phyloP scores from a whole-genome alignment of 2,888 invertebrate genomes.

The Seira musarum region DNA sequence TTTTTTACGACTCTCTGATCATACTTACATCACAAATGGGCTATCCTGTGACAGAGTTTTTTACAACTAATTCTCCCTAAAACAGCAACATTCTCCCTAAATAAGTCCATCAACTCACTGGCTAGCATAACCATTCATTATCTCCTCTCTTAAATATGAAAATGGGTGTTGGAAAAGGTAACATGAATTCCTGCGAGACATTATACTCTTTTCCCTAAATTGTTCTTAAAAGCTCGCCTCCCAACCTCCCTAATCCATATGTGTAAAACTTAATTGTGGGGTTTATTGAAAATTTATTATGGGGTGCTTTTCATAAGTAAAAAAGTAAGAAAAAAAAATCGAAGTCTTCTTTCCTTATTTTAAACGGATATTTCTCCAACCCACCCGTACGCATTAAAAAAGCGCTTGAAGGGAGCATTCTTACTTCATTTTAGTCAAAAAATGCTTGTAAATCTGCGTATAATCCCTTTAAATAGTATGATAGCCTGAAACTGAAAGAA shows the following conservation, averaged over 20 bases:
- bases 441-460: background rate
- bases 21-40: no score
- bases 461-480: background rate
- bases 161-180: background rate
- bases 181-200: constrained; percentile 26
- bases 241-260: constrained; percentile 18
- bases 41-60: no score
- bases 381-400: no score
- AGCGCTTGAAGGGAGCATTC: no score
- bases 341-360: no score
- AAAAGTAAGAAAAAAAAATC: no score
- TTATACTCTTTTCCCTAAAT: constrained; percentile 24
- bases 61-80: no score
- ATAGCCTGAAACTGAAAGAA: background rate
- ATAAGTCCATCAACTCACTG: no score
- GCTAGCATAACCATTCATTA: background rate
- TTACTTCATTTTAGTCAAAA: background rate
- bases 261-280: constrained; percentile 51
- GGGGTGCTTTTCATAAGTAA: background rate
- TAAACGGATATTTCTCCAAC: no score
- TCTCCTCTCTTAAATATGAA: background rate
- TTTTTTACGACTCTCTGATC: no score
- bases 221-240: no score
- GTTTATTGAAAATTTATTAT: constrained; percentile 56
- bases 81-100: no score